Conservation (phyloP, 1,140 invertebrate genomes). For the Harlomillsia oculata region DNA sequence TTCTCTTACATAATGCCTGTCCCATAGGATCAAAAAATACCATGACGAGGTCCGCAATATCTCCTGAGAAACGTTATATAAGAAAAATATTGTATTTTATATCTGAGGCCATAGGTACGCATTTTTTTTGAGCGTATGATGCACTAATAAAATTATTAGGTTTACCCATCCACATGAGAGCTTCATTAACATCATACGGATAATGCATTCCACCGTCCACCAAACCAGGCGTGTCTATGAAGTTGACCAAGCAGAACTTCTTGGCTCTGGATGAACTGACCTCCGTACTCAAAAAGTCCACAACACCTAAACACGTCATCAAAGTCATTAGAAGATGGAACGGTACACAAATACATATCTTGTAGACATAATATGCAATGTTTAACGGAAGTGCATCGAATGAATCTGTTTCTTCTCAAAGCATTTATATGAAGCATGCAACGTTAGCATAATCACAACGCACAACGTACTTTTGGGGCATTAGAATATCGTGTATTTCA, state of each 20-base stretch:
- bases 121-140: background rate
- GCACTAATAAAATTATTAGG: too few species aligned
- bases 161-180: slow-evolving; percentile 50
- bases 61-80: slow-evolving; percentile 39
- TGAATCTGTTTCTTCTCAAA: too few species aligned
- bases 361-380: background rate
- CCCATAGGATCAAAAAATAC: slow-evolving; percentile 58
- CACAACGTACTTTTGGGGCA: too few species aligned
- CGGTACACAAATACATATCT: slow-evolving; percentile 2
- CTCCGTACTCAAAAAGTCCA: slow-evolving; percentile 52
- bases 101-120: background rate
- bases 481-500: too few species aligned
- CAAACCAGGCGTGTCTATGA: slow-evolving; percentile 54
- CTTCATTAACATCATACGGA: slow-evolving; percentile 54
- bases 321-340: slow-evolving; percentile 25
- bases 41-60: slow-evolving; percentile 52
- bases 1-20: slow-evolving; percentile 53
- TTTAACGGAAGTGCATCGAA: too few species aligned
- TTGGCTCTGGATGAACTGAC: slow-evolving; percentile 52
- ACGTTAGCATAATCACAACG: too few species aligned
- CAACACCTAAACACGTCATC: slow-evolving; percentile 42
- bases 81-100: background rate
- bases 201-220: slow-evolving; percentile 58
- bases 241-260: slow-evolving; percentile 53
- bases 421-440: too few species aligned